A percentile compares a stretch with the other conserved stretches of the same genome.
Evolutionary conservation across 1,140 invertebrate genomes (phyloP).

Genomic region (Sitophilus oryzae): DNA sequence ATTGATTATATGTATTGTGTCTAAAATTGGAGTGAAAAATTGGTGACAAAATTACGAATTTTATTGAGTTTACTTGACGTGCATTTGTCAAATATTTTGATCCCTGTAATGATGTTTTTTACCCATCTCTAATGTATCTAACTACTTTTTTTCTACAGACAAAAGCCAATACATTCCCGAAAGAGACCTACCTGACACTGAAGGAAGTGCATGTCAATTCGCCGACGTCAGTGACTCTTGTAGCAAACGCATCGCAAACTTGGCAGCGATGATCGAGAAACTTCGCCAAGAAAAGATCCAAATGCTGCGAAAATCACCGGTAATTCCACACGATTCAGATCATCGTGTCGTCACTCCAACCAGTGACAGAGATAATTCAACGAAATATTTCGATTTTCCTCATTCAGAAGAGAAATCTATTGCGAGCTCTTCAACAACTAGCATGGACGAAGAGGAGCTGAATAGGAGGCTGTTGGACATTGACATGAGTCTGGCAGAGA

Average conservation of each 20-base stretch:
- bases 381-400: constrained; percentile 35
- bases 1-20: too few species aligned
- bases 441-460: constrained; percentile 28
- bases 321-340: background rate
- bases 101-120: too few species aligned
- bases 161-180: constrained; percentile 3
- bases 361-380: constrained; percentile 20
- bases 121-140: too few species aligned
- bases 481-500: constrained; percentile 32
- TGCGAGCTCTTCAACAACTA: constrained; percentile 15
- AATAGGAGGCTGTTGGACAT: constrained; percentile 31
- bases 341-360: constrained; percentile 1
- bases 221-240: constrained; percentile 50
- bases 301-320: constrained; percentile 27
- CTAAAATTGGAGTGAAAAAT: too few species aligned
- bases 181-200: constrained; percentile 20
- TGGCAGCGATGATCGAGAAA: constrained; percentile 51
- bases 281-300: constrained; percentile 49
- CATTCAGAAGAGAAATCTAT: constrained; percentile 18
- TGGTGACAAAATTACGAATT: too few species aligned
- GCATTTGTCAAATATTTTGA: too few species aligned
- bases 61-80: too few species aligned
- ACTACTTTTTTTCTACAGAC: background rate
- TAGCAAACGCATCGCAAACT: constrained; percentile 48
- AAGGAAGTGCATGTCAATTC: constrained; percentile 23